Evolutionary conservation across 2,888 invertebrate genomes (phyloP), one percentile per base, ranked within the genome.

Genomic region (Tubulanus polymorphus): DNA sequence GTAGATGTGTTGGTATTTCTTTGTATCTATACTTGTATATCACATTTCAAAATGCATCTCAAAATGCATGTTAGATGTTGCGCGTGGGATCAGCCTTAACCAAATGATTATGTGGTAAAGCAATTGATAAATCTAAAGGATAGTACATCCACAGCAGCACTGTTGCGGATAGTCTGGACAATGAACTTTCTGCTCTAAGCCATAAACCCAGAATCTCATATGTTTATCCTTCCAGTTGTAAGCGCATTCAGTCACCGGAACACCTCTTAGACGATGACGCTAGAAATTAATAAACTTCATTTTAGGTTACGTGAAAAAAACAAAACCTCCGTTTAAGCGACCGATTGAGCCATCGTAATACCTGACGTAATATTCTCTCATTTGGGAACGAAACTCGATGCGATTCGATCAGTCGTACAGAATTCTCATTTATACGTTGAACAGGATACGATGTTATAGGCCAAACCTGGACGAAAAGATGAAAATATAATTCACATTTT

Each of bases 101-200:
- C n/a, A n/a, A n/a, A n/a, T n/a, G n/a, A n/a, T n/a, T n/a, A n/a
- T n/a, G n/a, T n/a, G n/a, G n/a, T n/a, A n/a, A n/a, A n/a, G n/a
- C n/a, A n/a, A n/a, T n/a, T n/a, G n/a, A n/a, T n/a, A n/a, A n/a
- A n/a, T n/a, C 41, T 64, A 70, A n/a, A 70, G 55, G 12, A 70
- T 64, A 29, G 60, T 55, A 53, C 71, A 71, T 6, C 70, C 70
- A 59, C 70, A 70, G 50, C 71, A 71, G 49, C 67, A 73, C 48
- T 70, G 68, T 37, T 75, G 71, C 1, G 72, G 72, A 55, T 71
- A 69, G 51, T 70, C 68, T 0, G 69, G 65, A 8, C 67, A 61
- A 55, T 71, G 61, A 12, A 70, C 66, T 8, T 55, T 49, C 27
- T 58, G 56, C 53, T 69, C 67, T 23, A 66, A 66, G 18, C 73